Conservation (phyloP, 2,113 vertebrate species). For the Pituophis catenifer region DNA sequence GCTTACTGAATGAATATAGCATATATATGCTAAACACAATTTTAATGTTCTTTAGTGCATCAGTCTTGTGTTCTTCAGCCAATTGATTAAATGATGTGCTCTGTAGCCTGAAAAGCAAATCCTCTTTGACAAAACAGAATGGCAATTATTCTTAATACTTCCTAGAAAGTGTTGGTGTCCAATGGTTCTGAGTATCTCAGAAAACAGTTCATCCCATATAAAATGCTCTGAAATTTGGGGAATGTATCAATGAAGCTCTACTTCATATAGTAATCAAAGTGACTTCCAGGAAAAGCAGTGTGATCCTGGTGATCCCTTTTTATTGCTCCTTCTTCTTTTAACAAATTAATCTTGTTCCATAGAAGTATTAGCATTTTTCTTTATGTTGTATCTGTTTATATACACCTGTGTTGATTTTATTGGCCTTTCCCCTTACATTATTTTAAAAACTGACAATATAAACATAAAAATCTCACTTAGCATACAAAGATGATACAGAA, state of each 20-base stretch:
- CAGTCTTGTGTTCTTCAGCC: not conserved
- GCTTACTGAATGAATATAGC: not conserved
- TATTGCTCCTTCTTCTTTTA: not conserved
- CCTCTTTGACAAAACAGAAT: not conserved
- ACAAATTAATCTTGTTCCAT: not conserved
- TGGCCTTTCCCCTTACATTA: not conserved
- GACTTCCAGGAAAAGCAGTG: not conserved
- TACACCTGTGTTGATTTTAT: not conserved
- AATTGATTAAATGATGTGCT: not conserved
- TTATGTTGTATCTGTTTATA: not conserved
- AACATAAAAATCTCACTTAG: not conserved
- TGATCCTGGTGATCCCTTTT: not conserved
- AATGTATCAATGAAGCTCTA: not conserved
- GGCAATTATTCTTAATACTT: not conserved
- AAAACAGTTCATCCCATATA: not conserved
- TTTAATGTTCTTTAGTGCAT: not conserved
- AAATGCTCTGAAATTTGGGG: not conserved
- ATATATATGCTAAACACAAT: not conserved
- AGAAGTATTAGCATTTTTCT: not conserved
- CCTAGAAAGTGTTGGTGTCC: not conserved
- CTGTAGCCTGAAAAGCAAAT: not conserved
- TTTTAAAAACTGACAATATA: not conserved
- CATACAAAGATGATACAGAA: not conserved
- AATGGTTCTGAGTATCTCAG: not conserved
- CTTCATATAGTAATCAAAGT: not conserved